Base-by-base conservation (phyloP, 2,797 vertebrate species). In the Coregonus ussuriensis region DNA sequence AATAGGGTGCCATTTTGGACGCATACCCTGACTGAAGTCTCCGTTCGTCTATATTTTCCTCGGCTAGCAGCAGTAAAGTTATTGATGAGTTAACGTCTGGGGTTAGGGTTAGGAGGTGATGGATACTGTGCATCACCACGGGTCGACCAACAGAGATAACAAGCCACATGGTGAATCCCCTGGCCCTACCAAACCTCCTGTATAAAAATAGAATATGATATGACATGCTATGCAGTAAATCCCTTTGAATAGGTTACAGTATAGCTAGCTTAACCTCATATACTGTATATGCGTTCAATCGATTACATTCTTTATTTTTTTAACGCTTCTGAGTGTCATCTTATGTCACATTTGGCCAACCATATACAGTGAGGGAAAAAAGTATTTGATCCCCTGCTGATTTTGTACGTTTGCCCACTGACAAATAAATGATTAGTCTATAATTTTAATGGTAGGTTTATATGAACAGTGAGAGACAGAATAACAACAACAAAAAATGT, bases 51-150 rank as follows among this genome's bases (percentile, higher is more conserved):
- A 93, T 89, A 86, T 89, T 93, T 93, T 88, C 89, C 90, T 83
- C 85, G 87, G 89, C 84, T 18, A n/a, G 56, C 56, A 59, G 56
- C 56, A 21, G 56, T 59, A 93, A 86, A 88, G 91, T 94, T 94
- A 95, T 95, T 94, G 91, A 94, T 92, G 94, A 94, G 92, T 94
- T 94, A 92, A 94, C 93, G 93, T 94, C 90, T 86, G 84, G 91
- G 94, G 93, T 91, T 89, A 85, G 84, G 93, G 93, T 94, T 94
- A 93, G 85, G n/a, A 92, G 89, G 91, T 94, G 94, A 95, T 94
- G 93, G 93, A 94, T 94, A 94, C 88, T 83, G 88, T 87, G 89
- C 88, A 90, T 93, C 86, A 82, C 84, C 87, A 87, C 85, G 87
- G 41, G 76, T 73, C 88, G 89, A 92, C 90, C 91, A 88, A 91